Percentiles rank a stretch among this genome's conserved stretches.
phyloP scores from a whole-genome alignment of 2,797 vertebrate genomes.

The Pseudochirops cupreus region DNA sequence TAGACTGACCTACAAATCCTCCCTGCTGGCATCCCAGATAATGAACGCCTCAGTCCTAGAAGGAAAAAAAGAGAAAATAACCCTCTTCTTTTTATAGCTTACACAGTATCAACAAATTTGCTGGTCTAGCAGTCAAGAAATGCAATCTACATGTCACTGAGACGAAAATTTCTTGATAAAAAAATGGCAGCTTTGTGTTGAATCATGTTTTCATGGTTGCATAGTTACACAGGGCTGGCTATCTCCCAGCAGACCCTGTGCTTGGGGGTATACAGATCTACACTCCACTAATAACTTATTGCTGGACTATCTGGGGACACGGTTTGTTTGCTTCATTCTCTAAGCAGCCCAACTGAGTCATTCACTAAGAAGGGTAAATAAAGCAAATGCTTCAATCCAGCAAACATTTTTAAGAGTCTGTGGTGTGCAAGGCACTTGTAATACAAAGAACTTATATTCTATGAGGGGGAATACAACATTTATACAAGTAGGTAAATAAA shows the following conservation, averaged over 20 bases:
- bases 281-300: neutral
- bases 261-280: neutral
- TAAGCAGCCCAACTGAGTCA: neutral
- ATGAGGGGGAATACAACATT: neutral
- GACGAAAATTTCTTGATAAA: neutral
- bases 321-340: neutral
- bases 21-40: neutral
- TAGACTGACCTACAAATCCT: neutral
- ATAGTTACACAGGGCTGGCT: neutral
- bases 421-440: neutral
- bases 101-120: constrained; percentile 3
- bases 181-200: neutral
- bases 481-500: neutral
- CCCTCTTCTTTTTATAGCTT: neutral
- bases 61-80: constrained; percentile 19
- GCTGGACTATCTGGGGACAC: neutral
- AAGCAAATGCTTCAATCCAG: neutral
- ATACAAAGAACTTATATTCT: neutral
- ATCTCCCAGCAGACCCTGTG: neutral
- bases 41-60: neutral
- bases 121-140: neutral
- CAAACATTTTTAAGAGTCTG: neutral
- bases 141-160: constrained; percentile 7
- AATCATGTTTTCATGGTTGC: neutral
- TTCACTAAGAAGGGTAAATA: neutral